A percentile compares a stretch with the other conserved stretches of the same genome.
Evolutionary conservation across 2,797 vertebrate species (phyloP).

Genomic region (Coluber constrictor): DNA sequence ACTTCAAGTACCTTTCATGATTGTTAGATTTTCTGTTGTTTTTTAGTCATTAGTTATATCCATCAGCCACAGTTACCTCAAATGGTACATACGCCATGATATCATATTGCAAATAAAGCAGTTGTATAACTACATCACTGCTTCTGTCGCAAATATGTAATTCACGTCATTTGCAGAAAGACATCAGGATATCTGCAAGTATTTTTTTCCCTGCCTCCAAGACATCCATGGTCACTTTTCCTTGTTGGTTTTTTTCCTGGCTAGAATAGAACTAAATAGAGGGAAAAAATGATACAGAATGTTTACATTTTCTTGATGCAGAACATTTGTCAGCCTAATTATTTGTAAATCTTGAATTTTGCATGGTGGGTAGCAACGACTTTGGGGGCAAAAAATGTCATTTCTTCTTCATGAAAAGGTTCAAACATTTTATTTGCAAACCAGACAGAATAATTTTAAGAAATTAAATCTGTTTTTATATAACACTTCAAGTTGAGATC

Average conservation of each 20-base stretch:
- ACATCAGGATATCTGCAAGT: neutral
- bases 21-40: neutral
- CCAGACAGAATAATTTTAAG: neutral
- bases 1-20: constrained; percentile 2
- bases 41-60: neutral
- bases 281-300: neutral
- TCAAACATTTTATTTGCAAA: neutral
- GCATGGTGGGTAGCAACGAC: neutral
- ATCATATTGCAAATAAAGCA: neutral
- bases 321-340: neutral
- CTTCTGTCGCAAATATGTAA: neutral
- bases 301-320: neutral
- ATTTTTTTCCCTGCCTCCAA: neutral
- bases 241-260: neutral
- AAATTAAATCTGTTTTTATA: constrained; percentile 19
- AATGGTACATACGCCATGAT: neutral
- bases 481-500: neutral
- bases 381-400: neutral
- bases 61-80: neutral
- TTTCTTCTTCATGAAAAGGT: neutral
- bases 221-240: neutral
- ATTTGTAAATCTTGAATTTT: neutral
- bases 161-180: neutral
- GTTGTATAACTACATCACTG: neutral
- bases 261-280: neutral